Conservation (phyloP, 2,113 vertebrate species). For the Pipra filicauda region DNA sequence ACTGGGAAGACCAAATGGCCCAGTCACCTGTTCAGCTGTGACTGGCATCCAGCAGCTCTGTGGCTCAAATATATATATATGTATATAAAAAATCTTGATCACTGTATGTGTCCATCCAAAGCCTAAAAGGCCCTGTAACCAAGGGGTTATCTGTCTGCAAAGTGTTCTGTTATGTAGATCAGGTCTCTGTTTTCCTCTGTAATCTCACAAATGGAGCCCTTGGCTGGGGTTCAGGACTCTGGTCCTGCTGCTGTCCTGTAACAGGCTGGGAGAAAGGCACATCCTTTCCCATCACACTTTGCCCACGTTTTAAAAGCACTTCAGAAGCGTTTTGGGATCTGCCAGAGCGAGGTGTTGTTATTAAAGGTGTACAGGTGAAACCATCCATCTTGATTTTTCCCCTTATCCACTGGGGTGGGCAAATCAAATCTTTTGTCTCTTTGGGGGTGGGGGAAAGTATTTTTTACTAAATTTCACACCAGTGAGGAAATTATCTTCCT, state of each 20-base stretch:
- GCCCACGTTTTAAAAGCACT: neutral
- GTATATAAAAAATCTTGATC: neutral
- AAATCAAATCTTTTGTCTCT: constrained; percentile 43
- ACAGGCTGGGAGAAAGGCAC: neutral
- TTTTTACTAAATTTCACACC: constrained; percentile 5
- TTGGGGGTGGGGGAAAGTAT: neutral
- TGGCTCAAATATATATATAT: neutral
- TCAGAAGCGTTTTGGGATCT: constrained; percentile 9
- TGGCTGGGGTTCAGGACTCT: neutral
- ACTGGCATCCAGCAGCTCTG: neutral
- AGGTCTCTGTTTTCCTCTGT: neutral
- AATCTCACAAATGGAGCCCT: rapidly evolving
- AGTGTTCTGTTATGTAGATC: neutral
- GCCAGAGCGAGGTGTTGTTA: neutral
- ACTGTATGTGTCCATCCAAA: neutral
- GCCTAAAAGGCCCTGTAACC: neutral
- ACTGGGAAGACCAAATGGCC: neutral
- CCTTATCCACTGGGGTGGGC: neutral
- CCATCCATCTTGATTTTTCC: constrained; percentile 41
- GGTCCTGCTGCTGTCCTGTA: neutral
- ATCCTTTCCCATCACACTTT: neutral
- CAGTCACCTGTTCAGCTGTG: neutral
- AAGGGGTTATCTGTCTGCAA: neutral
- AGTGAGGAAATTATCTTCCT: constrained; percentile 12
- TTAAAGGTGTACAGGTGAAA: constrained; percentile 46